Base-by-base conservation (phyloP, 92 coral and sea anemone species). In the Siderastrea siderea region DNA sequence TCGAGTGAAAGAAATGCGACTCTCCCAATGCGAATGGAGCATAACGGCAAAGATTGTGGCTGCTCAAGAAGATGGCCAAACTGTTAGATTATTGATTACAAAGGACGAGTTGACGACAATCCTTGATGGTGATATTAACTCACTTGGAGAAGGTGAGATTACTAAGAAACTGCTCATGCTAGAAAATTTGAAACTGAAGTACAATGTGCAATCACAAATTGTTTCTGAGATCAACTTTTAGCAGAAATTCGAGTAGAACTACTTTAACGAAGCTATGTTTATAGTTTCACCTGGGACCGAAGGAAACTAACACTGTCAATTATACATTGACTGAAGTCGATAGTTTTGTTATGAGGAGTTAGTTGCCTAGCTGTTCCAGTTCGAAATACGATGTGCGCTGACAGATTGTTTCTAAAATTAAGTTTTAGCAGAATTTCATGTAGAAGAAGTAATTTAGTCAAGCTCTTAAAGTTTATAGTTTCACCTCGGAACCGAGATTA, bases 301-400 rank as follows among this genome's bases (percentile, higher is more conserved):
- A 47, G 46, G 17, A 46, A 71, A 71, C 55, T 71, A 71, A 71
- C 75, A 11, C 16, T 71, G 75, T 71, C 15, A 71, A 47, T 3
- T 45, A 19, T 61, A n/a, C n/a, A 19, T 61, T 66, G 71, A 66
- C 71, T 66, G 71, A 66, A 17, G 71, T 66, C 71, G 47, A 66
- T 66, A 66, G 75, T 71, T 71, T 71, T 47, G 38, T 71, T 71
- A 46, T 12, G 26, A 71, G 75, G 2, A 71, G n/a, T 71, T 13
- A 71, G 43, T 47, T 71, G 57, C 75, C 4, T 71, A 71, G 26
- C 54, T 71, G 75, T 71, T 71, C n/a, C 75, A 71, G 75, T 71
- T 43, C 59, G 59, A 54, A 54, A 9, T 54, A 54, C 75, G 46
- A 71, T 71, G 75, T 71, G 75, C 75, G 54, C 13, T 47, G 55